Conservation (phyloP, 2,113 vertebrate genomes). For the Petromus typicus region DNA sequence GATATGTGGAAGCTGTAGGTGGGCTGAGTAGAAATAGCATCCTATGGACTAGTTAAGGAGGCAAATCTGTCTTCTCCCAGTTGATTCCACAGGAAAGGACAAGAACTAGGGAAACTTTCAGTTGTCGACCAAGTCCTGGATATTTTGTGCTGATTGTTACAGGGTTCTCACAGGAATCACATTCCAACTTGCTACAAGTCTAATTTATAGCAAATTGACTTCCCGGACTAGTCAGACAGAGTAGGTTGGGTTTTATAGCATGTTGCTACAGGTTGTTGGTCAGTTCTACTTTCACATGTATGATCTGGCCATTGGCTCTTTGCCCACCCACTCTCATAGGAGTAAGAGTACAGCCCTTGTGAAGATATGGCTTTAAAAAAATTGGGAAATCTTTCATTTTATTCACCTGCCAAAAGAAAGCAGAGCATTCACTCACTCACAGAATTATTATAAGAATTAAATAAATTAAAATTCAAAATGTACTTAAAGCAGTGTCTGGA, state of each 20-base stretch:
- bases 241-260: neutral
- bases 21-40: neutral
- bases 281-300: neutral
- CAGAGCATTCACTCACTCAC: neutral
- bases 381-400: neutral
- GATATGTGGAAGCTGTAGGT: neutral
- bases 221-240: neutral
- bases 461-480: neutral
- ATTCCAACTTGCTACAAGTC: neutral
- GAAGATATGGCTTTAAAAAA: neutral
- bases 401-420: neutral
- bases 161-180: neutral
- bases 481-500: neutral
- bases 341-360: neutral
- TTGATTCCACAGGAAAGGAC: neutral
- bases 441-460: neutral
- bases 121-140: neutral
- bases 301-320: neutral
- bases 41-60: too few species aligned
- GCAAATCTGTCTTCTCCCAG: neutral
- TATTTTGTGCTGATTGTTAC: neutral
- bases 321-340: neutral
- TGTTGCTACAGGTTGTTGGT: neutral
- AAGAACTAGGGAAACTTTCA: neutral
- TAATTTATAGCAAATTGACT: neutral